Base-by-base conservation (phyloP, 1,140 invertebrate species). In the Tetragonula clypearis region DNA sequence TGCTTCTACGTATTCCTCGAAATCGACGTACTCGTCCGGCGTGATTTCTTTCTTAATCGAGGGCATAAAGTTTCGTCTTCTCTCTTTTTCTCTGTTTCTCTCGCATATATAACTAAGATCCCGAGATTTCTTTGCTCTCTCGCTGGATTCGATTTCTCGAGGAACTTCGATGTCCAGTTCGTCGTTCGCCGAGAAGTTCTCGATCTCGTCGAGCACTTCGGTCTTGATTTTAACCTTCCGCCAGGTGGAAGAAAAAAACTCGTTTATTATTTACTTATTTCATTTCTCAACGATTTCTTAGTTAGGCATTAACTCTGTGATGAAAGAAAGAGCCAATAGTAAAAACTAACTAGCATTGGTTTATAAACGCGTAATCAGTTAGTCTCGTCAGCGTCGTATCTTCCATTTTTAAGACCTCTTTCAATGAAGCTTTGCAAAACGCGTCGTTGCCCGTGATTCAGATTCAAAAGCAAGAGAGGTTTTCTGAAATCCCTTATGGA, bases 121-220 rank as follows among this genome's bases (percentile, higher is more conserved):
- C 19, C 21, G 53, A 5, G 53, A 15, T 1, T 62, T 60, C 56
- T 30, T 65, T 60, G 60, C 72, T 72, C 73, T 77, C 86, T 53
- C 78, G 58, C 15, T 41, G 3, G 30, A 26, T 15, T 66, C 30
- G 19, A 26, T 17, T 17, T 53, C 62, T 55, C 60, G 21, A 0
- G 4, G 0, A 23, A 66, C 35, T 2, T 66, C 77, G n/a, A 81
- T 21, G 15, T 85, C 58, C 23, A 89, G 23, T 30, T 87, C 88
- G 26, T 89, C 82, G 82, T 79, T 60, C 9, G 58, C 35, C 21
- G 88, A 89, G 41, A 89, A 90, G 53, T 87, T 77, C 56, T 89
- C 88, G 30, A 85, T 90, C 78, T 89, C 82, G 60, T 90, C 85
- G 6, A 85, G 66, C 11, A 89, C 65, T 30, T 90, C 85, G 4